A percentile compares a stretch with the other conserved stretches of the same genome.
These are phyloP conservation scores for Ellobium chinense DNA, from an alignment of 2,888 invertebrate genomes.

Conservation along the genomic window DNA sequence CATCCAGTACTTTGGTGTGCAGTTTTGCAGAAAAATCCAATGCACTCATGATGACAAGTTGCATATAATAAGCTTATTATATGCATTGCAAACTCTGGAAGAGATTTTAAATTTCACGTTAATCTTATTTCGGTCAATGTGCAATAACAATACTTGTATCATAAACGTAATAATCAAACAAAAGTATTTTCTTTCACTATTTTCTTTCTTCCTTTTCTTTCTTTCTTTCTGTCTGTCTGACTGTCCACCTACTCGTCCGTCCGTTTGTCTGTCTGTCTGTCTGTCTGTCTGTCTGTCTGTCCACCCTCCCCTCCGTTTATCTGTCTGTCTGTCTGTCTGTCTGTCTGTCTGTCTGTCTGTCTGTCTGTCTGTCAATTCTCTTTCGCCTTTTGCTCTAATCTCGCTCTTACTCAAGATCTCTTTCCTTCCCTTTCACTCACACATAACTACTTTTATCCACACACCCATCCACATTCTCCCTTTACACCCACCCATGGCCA, in stretches of 20 bases:
- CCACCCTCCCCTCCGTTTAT: not conserved
- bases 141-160: no score
- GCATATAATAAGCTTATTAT: no score
- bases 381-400: not conserved
- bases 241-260: not conserved
- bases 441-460: not conserved
- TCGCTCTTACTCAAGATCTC: not conserved
- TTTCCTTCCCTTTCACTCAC: not conserved
- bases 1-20: no score
- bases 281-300: not conserved
- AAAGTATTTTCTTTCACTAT: no score
- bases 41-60: no score
- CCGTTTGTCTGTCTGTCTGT: not conserved
- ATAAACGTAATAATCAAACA: no score
- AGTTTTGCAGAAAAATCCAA: no score
- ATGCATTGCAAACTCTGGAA: no score
- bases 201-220: not conserved
- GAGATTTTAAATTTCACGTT: no score
- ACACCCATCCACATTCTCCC: not conserved
- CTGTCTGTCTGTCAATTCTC: not conserved
- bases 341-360: not conserved
- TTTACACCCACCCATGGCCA: no score
- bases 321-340: not conserved
- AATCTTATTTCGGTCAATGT: no score
- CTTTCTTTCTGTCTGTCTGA: not conserved